Conservation (phyloP, 2,113 vertebrate species). For the Serinus canaria region DNA sequence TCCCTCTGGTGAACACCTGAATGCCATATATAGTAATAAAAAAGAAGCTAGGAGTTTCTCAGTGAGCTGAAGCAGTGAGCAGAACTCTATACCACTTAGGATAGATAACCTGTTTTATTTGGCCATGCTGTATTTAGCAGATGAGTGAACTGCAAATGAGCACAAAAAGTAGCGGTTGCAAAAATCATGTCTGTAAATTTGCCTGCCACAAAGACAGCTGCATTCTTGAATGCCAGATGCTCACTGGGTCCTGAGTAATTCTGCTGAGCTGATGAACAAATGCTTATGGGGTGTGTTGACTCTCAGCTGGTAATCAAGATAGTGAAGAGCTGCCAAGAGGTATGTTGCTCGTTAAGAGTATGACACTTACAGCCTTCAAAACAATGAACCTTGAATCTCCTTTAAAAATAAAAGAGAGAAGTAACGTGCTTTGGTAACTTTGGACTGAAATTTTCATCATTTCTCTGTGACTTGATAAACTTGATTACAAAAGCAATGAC, state of each 20-base stretch:
- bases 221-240: neutral
- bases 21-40: neutral
- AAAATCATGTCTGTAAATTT: neutral
- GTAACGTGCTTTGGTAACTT: neutral
- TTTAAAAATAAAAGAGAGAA: neutral
- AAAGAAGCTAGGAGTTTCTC: neutral
- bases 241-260: neutral
- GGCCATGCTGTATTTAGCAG: neutral
- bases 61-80: neutral
- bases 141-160: neutral
- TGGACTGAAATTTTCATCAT: slow-evolving; percentile 3
- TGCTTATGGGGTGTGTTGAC: neutral
- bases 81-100: neutral
- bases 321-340: neutral
- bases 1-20: neutral
- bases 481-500: neutral
- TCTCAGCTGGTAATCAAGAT: neutral
- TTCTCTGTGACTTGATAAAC: neutral
- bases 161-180: neutral
- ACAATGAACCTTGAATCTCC: neutral
- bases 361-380: neutral
- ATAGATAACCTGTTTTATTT: neutral
- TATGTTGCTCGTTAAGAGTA: neutral
- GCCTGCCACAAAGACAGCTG: neutral
- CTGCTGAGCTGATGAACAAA: slow-evolving; percentile 13